Evolutionary conservation across 2,888 invertebrate species (phyloP).

Genomic region (Thera obeliscata): DNA sequence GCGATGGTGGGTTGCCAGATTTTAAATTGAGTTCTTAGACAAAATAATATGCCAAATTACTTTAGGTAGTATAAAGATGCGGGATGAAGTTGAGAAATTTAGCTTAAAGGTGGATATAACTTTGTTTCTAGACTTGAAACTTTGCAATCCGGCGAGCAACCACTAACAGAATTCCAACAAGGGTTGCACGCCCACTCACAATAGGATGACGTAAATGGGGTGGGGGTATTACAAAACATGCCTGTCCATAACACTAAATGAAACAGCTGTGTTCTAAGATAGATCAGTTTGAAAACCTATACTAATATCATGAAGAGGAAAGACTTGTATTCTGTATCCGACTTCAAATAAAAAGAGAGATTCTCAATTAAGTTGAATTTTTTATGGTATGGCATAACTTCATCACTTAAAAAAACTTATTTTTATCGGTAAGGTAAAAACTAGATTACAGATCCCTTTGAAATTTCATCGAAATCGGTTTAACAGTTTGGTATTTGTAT

Average conservation of each 20-base stretch:
- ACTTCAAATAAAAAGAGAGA: too few species aligned
- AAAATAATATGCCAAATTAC: conserved; percentile 8
- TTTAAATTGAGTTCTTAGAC: conserved; percentile 21
- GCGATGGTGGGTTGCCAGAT: conserved; percentile 17
- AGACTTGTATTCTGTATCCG: too few species aligned
- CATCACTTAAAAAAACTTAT: too few species aligned
- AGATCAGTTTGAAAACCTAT: conserved; percentile 47
- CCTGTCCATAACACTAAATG: conserved; percentile 28
- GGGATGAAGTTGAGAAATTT: conserved; percentile 30
- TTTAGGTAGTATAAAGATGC: conserved; percentile 29
- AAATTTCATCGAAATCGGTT: too few species aligned
- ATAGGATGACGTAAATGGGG: conserved; percentile 25
- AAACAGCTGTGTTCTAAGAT: conserved; percentile 38
- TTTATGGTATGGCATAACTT: too few species aligned
- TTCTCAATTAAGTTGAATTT: too few species aligned
- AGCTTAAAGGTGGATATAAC: conserved; percentile 36
- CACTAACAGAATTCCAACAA: conserved; percentile 24
- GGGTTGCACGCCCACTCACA: conserved; percentile 17
- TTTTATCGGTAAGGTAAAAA: too few species aligned
- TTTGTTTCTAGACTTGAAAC: conserved; percentile 38
- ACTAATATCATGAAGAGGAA: too few species aligned
- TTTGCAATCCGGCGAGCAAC: conserved; percentile 31
- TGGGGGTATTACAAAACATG: conserved; percentile 24
- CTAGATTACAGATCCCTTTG: too few species aligned
- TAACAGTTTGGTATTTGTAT: too few species aligned